These are phyloP conservation scores for Rhorus exstirpatorius DNA, from an alignment of 2,888 invertebrate genomes.

Conservation along the genomic window DNA sequence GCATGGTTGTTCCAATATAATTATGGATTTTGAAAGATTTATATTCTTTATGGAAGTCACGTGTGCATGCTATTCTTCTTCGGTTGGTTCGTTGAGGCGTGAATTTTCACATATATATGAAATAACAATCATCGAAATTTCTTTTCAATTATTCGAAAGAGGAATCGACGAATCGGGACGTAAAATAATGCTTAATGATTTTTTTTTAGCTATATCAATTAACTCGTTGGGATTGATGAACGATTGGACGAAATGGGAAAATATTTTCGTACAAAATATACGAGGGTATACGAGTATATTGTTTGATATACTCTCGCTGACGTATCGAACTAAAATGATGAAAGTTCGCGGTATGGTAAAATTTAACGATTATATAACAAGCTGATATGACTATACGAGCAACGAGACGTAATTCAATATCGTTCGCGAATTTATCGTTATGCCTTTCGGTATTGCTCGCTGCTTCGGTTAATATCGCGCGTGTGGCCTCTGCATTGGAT, in stretches of 20 bases:
- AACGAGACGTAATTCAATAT: constrained; percentile 70
- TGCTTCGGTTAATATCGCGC: constrained; percentile 50
- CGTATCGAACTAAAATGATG: constrained; percentile 46
- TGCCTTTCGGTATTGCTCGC: constrained; percentile 62
- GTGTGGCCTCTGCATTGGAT: constrained; percentile 43
- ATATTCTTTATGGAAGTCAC: no score
- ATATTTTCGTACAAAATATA: constrained; percentile 3
- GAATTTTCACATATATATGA: no score
- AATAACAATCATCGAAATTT: no score
- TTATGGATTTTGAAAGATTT: no score
- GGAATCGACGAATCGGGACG: no score
- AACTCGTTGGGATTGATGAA: constrained; percentile 5
- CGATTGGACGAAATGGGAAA: constrained; percentile 14
- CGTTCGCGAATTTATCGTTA: constrained; percentile 70
- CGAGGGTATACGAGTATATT: neutral
- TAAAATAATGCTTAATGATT: no score
- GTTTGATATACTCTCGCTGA: no score
- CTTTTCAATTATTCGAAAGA: no score
- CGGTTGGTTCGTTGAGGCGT: no score
- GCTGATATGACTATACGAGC: constrained; percentile 25
- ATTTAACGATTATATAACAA: constrained; percentile 35
- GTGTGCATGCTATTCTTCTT: no score
- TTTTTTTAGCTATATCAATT: no score
- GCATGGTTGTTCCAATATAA: no score
- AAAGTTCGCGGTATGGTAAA: constrained; percentile 42